phyloP scores from a whole-genome alignment of 2,888 invertebrate species.

The Nyleta sp. region DNA sequence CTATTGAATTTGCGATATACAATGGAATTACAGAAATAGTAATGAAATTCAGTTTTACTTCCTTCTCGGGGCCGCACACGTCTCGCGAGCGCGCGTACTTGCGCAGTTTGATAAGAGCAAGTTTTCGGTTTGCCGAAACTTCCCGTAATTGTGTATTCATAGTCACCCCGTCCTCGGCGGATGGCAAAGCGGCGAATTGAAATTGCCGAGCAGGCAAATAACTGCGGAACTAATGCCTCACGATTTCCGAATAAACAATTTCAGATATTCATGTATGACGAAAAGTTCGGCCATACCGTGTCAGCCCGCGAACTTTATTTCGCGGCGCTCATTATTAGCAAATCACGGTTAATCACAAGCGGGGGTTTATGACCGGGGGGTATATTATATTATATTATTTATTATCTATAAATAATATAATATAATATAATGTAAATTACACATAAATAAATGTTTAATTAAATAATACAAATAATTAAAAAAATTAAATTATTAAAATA shows the following conservation, averaged over 20 bases:
- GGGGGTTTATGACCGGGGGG: conserved; percentile 65
- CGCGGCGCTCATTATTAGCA: conserved; percentile 1
- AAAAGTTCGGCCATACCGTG: conserved; percentile 27
- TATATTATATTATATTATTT: no score
- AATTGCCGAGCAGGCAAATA: conserved; percentile 34
- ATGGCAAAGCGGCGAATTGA: conserved; percentile 23
- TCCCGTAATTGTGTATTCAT: conserved; percentile 42
- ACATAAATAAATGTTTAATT: no score
- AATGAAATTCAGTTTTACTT: conserved; percentile 41
- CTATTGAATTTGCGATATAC: conserved; percentile 37
- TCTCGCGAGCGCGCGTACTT: conserved; percentile 35
- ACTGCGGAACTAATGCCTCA: conserved; percentile 32
- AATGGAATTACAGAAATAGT: conserved; percentile 37
- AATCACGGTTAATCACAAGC: conserved; percentile 20
- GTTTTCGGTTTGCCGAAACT: conserved; percentile 39
- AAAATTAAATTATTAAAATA: no score
- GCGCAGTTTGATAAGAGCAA: conserved; percentile 39
- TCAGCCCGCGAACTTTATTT: background rate
- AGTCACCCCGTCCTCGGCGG: conserved; percentile 20
- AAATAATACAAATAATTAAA: no score
- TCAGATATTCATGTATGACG: conserved; percentile 20
- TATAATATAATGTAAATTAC: no score
- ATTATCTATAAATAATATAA: no score
- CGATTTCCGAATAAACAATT: conserved; percentile 30
- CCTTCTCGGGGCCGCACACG: conserved; percentile 30